Percentiles rank a stretch among this genome's conserved stretches.
phyloP scores from a whole-genome alignment of 2,797 vertebrate species.

The Aulostomus chinensis region DNA sequence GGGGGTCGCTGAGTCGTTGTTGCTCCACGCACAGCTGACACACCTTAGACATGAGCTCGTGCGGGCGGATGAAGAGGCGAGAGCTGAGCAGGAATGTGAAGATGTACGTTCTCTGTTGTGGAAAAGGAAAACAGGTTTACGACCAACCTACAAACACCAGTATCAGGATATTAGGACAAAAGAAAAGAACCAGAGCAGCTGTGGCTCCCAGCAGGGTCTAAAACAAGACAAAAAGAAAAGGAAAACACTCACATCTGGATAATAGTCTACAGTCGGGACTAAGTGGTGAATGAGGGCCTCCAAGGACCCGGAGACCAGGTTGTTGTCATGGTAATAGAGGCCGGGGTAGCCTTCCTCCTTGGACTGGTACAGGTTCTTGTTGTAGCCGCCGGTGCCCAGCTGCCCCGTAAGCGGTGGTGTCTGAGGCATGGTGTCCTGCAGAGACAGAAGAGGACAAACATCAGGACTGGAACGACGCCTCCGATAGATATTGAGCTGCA shows the following conservation, averaged over 20 bases:
- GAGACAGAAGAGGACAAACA: neutral
- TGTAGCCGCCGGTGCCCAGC: constrained; percentile 87
- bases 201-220: too few relatives aligned
- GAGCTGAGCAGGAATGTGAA: constrained; percentile 96
- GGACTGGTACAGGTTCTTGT: constrained; percentile 87
- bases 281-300: constrained; percentile 94
- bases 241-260: constrained; percentile 87
- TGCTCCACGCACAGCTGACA: constrained; percentile 89
- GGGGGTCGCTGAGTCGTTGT: constrained; percentile 83
- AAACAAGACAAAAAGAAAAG: neutral
- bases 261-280: constrained; percentile 91
- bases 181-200: too few relatives aligned
- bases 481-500: neutral
- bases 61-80: constrained; percentile 90
- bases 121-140: neutral
- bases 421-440: constrained; percentile 92
- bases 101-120: constrained; percentile 89
- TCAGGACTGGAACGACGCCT: neutral
- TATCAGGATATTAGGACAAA: too few relatives aligned
- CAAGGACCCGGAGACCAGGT: constrained; percentile 90
- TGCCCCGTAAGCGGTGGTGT: constrained; percentile 88
- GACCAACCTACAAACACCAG: too few relatives aligned
- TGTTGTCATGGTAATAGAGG: constrained; percentile 91
- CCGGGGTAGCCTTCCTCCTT: constrained; percentile 85
- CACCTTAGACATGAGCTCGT: constrained; percentile 91